phyloP scores from a whole-genome alignment of 2,888 invertebrate species.

The Leucania comma region DNA sequence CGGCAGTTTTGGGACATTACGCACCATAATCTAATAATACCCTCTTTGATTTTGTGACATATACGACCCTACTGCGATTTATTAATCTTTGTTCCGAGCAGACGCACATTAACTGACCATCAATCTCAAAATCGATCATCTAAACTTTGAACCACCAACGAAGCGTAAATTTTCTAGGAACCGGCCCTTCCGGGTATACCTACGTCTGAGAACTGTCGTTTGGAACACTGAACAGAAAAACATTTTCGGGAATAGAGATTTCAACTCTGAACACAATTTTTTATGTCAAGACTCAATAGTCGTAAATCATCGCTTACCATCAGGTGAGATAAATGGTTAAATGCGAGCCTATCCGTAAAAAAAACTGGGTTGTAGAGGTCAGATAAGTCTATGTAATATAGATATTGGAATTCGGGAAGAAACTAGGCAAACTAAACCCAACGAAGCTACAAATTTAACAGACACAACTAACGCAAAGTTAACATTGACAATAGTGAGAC shows the following conservation, averaged over 20 bases:
- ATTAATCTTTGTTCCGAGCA: conserved; percentile 1
- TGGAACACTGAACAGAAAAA: neutral
- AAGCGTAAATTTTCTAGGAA: conserved; percentile 15
- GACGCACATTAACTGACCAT: neutral
- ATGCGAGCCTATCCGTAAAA: no score
- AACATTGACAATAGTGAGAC: neutral
- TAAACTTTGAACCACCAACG: conserved; percentile 1
- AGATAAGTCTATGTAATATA: neutral
- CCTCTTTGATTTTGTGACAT: neutral
- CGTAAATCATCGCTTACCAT: no score
- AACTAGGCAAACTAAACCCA: neutral
- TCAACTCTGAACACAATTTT: neutral
- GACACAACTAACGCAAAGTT: neutral
- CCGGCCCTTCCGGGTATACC: neutral
- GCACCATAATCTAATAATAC: neutral
- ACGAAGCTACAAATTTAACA: neutral
- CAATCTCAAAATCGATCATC: neutral
- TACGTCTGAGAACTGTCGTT: conserved; percentile 5
- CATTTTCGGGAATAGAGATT: neutral
- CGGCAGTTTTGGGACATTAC: neutral
- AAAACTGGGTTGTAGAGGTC: neutral
- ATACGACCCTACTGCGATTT: neutral
- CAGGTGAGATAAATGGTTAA: no score
- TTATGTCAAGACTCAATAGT: no score
- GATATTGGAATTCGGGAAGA: neutral